Conservation (phyloP, 2,888 invertebrate genomes). For the Yponomeuta cagnagella region DNA sequence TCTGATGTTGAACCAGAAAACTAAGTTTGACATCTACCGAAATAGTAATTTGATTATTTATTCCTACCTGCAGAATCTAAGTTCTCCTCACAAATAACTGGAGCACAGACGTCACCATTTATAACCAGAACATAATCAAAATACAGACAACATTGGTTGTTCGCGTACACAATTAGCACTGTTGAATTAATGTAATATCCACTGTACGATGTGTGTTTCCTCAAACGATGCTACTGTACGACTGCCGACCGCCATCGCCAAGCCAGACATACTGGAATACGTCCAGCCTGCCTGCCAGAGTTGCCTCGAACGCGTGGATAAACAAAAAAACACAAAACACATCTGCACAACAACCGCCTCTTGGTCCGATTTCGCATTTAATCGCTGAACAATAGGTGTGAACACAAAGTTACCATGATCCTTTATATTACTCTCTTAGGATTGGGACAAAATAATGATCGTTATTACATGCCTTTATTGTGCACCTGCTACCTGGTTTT, state of each 20-base stretch:
- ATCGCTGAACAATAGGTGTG: conserved; percentile 11
- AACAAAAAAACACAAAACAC: conserved; percentile 9
- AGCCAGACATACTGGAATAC: not conserved
- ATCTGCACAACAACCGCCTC: not conserved
- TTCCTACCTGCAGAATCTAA: conserved; percentile 25
- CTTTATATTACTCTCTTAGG: not conserved
- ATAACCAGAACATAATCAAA: conserved; percentile 6
- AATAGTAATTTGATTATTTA: not conserved
- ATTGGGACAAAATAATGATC: conserved; percentile 1
- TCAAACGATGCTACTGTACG: conserved; percentile 2
- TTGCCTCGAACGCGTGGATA: not conserved
- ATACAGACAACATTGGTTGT: not conserved
- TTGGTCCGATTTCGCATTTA: conserved; percentile 1
- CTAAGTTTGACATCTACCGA: not conserved
- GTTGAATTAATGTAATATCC: not conserved
- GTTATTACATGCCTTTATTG: not conserved
- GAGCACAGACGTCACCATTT: not conserved
- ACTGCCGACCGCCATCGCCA: conserved; percentile 1
- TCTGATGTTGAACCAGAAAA: not conserved
- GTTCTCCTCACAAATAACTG: conserved; percentile 3
- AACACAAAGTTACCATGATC: not conserved
- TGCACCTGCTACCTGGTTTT: conserved; percentile 16
- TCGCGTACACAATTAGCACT: conserved; percentile 11
- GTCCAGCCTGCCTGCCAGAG: not conserved
- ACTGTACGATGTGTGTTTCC: not conserved